Evolutionary conservation across 1,140 invertebrate genomes (phyloP).

Genomic region (Drosophila fuyamai): DNA sequence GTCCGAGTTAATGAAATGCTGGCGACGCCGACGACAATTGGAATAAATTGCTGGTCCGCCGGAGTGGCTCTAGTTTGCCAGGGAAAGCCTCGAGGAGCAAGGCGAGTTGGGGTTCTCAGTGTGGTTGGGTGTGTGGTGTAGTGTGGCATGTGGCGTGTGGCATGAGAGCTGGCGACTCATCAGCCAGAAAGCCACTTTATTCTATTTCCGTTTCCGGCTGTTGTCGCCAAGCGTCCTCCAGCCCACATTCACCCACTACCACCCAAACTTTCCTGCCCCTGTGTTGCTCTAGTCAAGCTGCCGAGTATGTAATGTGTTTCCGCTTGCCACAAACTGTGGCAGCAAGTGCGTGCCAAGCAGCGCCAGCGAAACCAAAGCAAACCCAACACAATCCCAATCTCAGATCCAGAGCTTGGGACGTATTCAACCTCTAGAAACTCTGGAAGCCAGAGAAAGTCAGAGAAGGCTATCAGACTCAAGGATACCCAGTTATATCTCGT

Average conservation of each 20-base stretch:
- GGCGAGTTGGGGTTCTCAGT: slow-evolving; percentile 20
- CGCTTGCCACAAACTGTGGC: slow-evolving; percentile 73
- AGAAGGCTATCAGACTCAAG: no score
- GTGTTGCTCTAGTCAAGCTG: slow-evolving; percentile 63
- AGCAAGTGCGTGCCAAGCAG: slow-evolving; percentile 65
- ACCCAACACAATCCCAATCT: slow-evolving; percentile 22
- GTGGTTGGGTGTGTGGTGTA: background rate
- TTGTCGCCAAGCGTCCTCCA: slow-evolving; percentile 59
- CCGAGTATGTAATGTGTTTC: slow-evolving; percentile 80
- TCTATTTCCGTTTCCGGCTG: slow-evolving; percentile 80
- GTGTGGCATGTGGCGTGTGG: slow-evolving; percentile 9
- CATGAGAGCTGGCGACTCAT: slow-evolving; percentile 50
- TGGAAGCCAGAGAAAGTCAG: no score
- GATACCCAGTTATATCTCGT: no score
- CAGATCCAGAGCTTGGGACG: background rate
- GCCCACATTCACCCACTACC: background rate
- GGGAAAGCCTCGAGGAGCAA: slow-evolving; percentile 11
- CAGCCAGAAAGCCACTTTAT: slow-evolving; percentile 78
- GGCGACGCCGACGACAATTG: slow-evolving; percentile 56
- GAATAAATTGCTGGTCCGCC: slow-evolving; percentile 59
- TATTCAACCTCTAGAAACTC: background rate
- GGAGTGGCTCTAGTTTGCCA: background rate
- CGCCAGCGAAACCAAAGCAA: slow-evolving; percentile 37
- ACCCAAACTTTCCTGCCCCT: background rate
- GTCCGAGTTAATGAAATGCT: slow-evolving; percentile 67